Percentiles rank a stretch among this genome's conserved stretches.
Evolutionary conservation across 2,888 invertebrate species (phyloP).

Genomic region (Amphiduros pacificus): DNA sequence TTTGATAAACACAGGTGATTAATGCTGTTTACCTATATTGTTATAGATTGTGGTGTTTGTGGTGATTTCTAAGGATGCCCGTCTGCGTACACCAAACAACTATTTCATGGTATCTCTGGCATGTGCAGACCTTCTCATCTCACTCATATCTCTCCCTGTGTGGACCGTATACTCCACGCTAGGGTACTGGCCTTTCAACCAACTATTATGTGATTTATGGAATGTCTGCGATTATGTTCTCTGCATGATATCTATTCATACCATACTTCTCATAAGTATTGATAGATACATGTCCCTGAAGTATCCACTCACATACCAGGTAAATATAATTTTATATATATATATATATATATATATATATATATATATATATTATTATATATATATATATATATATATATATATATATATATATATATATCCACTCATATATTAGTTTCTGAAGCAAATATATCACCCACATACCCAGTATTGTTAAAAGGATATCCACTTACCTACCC

Average conservation of each 20-base stretch:
- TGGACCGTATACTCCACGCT: constrained; percentile 19
- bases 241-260: constrained; percentile 20
- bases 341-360: not conserved
- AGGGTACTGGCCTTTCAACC: constrained; percentile 15
- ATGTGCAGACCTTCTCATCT: too few species aligned
- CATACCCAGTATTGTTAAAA: too few species aligned
- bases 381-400: not conserved
- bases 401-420: not conserved
- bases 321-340: not conserved
- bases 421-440: not conserved
- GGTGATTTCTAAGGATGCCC: too few species aligned
- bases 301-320: constrained; percentile 12
- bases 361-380: not conserved
- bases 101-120: not conserved
- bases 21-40: too few species aligned
- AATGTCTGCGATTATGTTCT: constrained; percentile 15
- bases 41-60: too few species aligned
- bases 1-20: too few species aligned
- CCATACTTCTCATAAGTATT: constrained; percentile 18
- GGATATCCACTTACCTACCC: too few species aligned
- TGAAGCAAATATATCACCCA: too few species aligned
- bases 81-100: too few species aligned
- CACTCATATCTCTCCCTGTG: constrained; percentile 8
- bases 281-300: constrained; percentile 12
- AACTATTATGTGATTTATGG: constrained; percentile 16